These are phyloP conservation scores for Hippopotamyrus pictus DNA, from an alignment of 2,797 vertebrate species.

Conservation along the genomic window DNA sequence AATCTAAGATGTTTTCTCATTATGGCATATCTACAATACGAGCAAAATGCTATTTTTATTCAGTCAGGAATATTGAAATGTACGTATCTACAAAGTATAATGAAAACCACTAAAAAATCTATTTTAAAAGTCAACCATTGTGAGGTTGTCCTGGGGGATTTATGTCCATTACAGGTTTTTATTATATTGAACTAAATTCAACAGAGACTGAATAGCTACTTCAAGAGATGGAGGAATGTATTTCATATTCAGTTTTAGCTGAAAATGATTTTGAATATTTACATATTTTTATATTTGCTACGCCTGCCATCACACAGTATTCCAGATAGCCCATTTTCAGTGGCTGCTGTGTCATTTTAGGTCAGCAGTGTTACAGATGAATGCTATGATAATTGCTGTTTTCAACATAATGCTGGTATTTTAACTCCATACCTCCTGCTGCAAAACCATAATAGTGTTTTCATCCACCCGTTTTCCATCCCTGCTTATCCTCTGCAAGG, in stretches of 20 bases:
- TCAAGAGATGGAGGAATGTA: neutral
- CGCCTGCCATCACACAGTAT: neutral
- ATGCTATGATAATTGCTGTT: neutral
- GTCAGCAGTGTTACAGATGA: neutral
- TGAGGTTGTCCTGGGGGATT: neutral
- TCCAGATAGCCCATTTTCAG: neutral
- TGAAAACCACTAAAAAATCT: neutral
- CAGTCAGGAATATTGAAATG: neutral
- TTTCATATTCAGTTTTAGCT: neutral
- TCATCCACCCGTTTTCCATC: neutral
- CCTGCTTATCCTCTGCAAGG: neutral
- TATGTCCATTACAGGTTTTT: neutral
- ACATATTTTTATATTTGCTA: neutral
- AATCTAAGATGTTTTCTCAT: neutral
- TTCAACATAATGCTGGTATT: neutral
- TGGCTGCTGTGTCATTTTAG: neutral
- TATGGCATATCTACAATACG: neutral
- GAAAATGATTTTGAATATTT: constrained; percentile 4
- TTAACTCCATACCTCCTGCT: neutral
- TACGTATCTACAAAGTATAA: neutral
- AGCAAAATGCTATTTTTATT: neutral
- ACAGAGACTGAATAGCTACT: neutral
- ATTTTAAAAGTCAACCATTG: constrained; percentile 4
- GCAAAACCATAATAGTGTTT: neutral
- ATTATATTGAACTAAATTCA: neutral